Evolutionary conservation across 2,888 invertebrate species (phyloP), one percentile per base, ranked within the genome.

Genomic region (Stenolophus ochropezus): DNA sequence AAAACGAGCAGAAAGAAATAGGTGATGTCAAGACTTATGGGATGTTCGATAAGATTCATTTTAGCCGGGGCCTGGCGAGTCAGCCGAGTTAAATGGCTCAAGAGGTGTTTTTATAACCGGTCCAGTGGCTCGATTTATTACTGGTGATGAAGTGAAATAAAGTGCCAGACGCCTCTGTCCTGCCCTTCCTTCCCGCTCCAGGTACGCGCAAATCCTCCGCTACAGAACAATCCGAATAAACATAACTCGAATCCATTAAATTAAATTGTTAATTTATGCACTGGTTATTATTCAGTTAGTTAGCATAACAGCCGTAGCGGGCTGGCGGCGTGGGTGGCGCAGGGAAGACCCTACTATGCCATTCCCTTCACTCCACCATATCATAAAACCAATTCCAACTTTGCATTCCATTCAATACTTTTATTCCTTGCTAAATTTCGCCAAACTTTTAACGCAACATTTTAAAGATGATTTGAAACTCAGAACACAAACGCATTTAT

Each of bases 41-140:
- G 89, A 89, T 88, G 89, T 88, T 89, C 89, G 90, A 90, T 90
- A 90, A 90, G 90, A 89, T 90, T 90, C 90, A 90, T 90, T 90
- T 89, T 89, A 87, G 87, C 86, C 85, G 84, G 83, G 84, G 86
- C 86, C 86, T 85, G 84, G 85, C 84, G 84, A 83, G 84, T 83
- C 85, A 85, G 84, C 84, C 84, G 86, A 86, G 86, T 88, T 88
- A 88, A 88, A 88, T 88, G 88, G 87, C 86, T 87, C 87, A 86
- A 86, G 87, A 87, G 87, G 86, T 87, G 87, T 87, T 87, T 88
- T 88, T 87, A 87, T 87, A 87, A 87, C 86, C 87, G 86, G 87
- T 86, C 87, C 87, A 87, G 84, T 83, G 84, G 83, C 85, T 86
- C 86, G 85, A 86, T 88, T 87, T 87, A 87, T 87, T 87, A 86